These are phyloP conservation scores for Pimpla rufipes DNA, from an alignment of 2,888 invertebrate genomes.

Conservation along the genomic window DNA sequence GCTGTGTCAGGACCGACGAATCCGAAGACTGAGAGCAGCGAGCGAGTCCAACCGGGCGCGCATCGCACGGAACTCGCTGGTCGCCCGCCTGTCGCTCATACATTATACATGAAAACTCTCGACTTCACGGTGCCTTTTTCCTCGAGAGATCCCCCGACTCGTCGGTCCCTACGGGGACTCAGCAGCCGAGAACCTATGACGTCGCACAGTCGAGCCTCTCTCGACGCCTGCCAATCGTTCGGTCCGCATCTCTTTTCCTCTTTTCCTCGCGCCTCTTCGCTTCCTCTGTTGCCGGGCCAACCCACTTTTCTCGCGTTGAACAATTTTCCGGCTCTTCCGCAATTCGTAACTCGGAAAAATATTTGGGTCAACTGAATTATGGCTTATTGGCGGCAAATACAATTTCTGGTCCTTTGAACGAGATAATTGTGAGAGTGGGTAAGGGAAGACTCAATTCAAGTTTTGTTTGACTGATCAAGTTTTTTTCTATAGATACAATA, in stretches of 20 bases:
- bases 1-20: slow-evolving; percentile 35
- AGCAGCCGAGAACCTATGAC: not conserved
- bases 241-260: not conserved
- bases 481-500: not conserved
- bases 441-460: no score
- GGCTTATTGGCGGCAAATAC: no score
- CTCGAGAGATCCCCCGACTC: slow-evolving; percentile 66
- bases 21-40: slow-evolving; percentile 6
- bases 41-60: slow-evolving; percentile 43
- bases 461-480: no score
- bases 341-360: not conserved
- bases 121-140: slow-evolving; percentile 76
- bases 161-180: slow-evolving; percentile 59
- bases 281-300: slow-evolving; percentile 7
- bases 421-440: no score
- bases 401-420: no score
- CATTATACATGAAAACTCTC: slow-evolving; percentile 82
- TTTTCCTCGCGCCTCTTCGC: not conserved
- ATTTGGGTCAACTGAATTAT: no score
- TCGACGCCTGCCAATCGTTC: slow-evolving; percentile 4
- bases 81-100: slow-evolving; percentile 71
- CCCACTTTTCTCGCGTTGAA: not conserved
- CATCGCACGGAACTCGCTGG: slow-evolving; percentile 42
- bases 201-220: not conserved
- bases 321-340: not conserved